Base-by-base conservation (phyloP, 2,888 invertebrate species). In the Cryptus armator region DNA sequence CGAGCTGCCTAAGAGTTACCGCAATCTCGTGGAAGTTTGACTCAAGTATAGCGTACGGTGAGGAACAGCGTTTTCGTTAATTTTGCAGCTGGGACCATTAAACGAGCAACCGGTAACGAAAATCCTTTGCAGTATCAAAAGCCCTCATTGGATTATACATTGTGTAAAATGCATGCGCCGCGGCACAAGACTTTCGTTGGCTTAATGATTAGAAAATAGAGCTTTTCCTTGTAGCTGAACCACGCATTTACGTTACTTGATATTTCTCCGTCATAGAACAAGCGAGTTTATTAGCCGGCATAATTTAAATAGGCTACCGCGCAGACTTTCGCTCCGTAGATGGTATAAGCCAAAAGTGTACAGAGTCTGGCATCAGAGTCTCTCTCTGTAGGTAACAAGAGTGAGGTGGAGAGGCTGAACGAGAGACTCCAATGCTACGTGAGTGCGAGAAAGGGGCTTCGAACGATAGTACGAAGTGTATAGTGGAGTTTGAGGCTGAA, bases 401-500 rank as follows among this genome's bases (percentile, higher is more conserved):
- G 37, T 7, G 37, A 37, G 37, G 5, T 37, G 37, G 37, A 5
- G 37, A 37, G 37, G 37, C 5, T 7, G 37, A 37, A 37, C 37
- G 37, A 37, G 37, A 37, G 37, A 37, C 6, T 37, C 37, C 37
- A 37, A 81, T 48, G 53, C 66, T 19, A 37, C 51, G 37, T 37
- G 51, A 46, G 66, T 48, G 77, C 19, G 24, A 53, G 16, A 48
- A 19, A 56, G 24, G 9, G 51, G 37, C 5, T 29, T 7, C 32
- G 29, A 24, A 48, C 37, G 37, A 37, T 37, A 37, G 37, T 37
- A 37, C 37, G 37, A 37, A 37, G 37, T 9, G 37, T 37, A 37
- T 9, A 6, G 10, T 44, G 46, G 75, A 71, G 74, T 90, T 88
- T 87, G 88, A 86, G 88, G 87, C 82, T 81, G 24, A 81, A 67